Evolutionary conservation across 2,888 invertebrate species (phyloP), one percentile per base, ranked within the genome.

Genomic region (Lithophane ornitopus): DNA sequence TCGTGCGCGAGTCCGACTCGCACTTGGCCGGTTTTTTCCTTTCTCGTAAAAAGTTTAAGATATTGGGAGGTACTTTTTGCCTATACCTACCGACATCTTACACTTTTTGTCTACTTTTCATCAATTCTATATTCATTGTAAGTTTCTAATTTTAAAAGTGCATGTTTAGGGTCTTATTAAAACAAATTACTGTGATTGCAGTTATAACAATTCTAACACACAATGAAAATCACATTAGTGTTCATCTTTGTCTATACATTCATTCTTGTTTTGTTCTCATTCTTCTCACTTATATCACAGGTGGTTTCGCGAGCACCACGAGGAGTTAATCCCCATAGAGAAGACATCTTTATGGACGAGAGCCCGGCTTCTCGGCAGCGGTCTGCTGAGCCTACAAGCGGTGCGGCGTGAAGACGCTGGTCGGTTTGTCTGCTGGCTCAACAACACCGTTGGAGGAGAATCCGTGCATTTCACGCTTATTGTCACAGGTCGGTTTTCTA

Each of bases 391-490:
- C 91, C 97, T 98, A 87, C 97, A 97, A 74, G 97, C 97, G 91
- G 97, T 98, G 89, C 95, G 98, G 79, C 95, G 98, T 70, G 98
- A 98, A 90, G 99, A 99, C 93, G 97, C 98, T 76, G 99, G 99
- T 69, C 97, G 98, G 88, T 99, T 99, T 95, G 97, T 98, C 76
- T 99, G 99, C 95, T 98, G 98, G 97, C 98, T 98, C 75, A 99
- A 98, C 95, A 99, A 99, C 93, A 98, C 98, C 12, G 98, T 98
- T 3, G 99, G 99, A 44, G 98, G 98, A 90, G 98, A 98, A 92
- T 98, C 98, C 61, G 97, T 98, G 65, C 97, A 98, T 90, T 98
- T 98, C 87, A 97, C 98, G 28, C 96, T 99, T 81, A 97, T 97
- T 86, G 98, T 98, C 80, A 98, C 98, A 93, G 98, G 98, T 98